These are phyloP conservation scores for Alcis repandata DNA, from an alignment of 2,888 invertebrate species.

Conservation along the genomic window DNA sequence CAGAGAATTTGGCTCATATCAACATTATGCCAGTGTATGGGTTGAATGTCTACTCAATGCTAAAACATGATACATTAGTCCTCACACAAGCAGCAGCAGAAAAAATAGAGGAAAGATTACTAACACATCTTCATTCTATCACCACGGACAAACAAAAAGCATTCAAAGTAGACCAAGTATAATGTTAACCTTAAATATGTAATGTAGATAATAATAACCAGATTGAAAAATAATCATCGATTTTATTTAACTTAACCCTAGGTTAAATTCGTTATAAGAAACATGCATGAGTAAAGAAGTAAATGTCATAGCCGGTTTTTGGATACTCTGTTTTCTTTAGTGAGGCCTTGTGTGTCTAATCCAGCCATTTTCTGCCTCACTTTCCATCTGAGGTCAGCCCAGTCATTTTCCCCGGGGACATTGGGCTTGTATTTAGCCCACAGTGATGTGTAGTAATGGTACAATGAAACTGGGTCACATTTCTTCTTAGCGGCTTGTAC, in stretches of 20 bases:
- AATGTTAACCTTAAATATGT: constrained; percentile 42
- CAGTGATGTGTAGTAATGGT: constrained; percentile 91
- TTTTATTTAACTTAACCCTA: constrained; percentile 33
- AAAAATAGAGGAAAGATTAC: constrained; percentile 92
- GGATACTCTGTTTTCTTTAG: constrained; percentile 22
- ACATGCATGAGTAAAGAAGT: background rate
- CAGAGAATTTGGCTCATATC: constrained; percentile 91
- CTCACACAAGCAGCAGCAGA: constrained; percentile 94
- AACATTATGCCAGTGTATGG: constrained; percentile 98
- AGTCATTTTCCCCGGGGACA: constrained; percentile 91
- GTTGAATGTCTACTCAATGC: constrained; percentile 98
- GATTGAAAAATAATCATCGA: constrained; percentile 26
- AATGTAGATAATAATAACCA: constrained; percentile 30
- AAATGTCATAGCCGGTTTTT: constrained; percentile 25
- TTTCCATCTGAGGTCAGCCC: constrained; percentile 89
- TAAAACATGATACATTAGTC: constrained; percentile 97
- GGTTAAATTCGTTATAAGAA: constrained; percentile 22
- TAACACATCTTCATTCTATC: constrained; percentile 89
- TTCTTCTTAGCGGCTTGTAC: constrained; percentile 77
- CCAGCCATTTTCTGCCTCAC: constrained; percentile 90
- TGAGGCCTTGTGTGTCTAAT: constrained; percentile 16
- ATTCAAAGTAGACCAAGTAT: constrained; percentile 88
- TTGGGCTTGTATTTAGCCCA: constrained; percentile 90
- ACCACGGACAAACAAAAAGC: constrained; percentile 78
- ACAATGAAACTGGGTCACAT: constrained; percentile 91